A percentile compares a stretch with the other conserved stretches of the same genome.
Evolutionary conservation across 2,888 invertebrate species (phyloP).

Genomic region (Archips xylosteana): DNA sequence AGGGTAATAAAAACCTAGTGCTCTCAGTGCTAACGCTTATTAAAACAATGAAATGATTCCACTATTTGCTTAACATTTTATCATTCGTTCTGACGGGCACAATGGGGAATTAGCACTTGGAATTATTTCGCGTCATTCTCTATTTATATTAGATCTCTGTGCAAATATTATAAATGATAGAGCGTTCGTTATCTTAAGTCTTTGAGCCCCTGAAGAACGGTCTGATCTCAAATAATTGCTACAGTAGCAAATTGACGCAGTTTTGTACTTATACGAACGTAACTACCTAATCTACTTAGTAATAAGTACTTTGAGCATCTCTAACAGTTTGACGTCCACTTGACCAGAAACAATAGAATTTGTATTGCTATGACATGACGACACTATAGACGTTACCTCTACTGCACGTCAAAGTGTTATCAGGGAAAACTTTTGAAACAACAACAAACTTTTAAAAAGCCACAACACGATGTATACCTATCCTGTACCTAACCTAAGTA

Average conservation of each 20-base stretch:
- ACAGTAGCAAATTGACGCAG: slow-evolving; percentile 9
- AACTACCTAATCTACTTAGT: neutral
- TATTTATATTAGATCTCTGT: slow-evolving; percentile 28
- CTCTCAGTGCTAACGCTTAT: slow-evolving; percentile 44
- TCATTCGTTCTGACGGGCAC: slow-evolving; percentile 43
- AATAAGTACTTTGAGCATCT: neutral
- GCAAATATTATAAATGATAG: slow-evolving; percentile 34
- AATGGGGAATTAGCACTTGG: slow-evolving; percentile 30
- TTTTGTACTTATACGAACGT: neutral
- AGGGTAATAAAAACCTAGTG: slow-evolving; percentile 15
- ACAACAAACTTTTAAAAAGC: too few relatives aligned
- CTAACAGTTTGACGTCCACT: neutral
- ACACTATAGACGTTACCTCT: too few relatives aligned
- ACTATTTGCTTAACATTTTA: slow-evolving; percentile 53
- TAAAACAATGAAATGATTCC: slow-evolving; percentile 51
- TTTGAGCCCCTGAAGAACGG: slow-evolving; percentile 21
- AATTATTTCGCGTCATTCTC: slow-evolving; percentile 34
- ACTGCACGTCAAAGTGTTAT: too few relatives aligned
- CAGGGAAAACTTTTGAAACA: too few relatives aligned
- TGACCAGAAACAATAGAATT: neutral
- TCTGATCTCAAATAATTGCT: slow-evolving; percentile 8
- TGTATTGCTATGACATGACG: too few relatives aligned
- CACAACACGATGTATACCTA: too few relatives aligned
- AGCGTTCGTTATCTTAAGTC: slow-evolving; percentile 29
- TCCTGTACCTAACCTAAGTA: too few relatives aligned